A percentile compares a stretch with the other conserved stretches of the same genome.
phyloP scores from a whole-genome alignment of 2,888 invertebrate species.

The Drosophila recens region DNA sequence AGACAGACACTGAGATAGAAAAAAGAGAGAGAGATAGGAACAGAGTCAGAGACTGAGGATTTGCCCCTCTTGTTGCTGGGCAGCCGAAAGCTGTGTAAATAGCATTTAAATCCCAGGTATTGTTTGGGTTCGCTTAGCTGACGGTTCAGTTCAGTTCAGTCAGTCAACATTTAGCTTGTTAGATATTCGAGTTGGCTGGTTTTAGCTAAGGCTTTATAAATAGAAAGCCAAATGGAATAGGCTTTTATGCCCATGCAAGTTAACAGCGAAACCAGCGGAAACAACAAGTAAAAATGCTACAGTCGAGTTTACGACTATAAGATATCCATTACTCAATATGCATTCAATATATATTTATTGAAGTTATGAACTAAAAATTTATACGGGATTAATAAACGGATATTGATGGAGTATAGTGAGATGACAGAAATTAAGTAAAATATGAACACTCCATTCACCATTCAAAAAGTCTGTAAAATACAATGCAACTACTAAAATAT shows the following conservation, averaged over 20 bases:
- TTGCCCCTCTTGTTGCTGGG: conserved; percentile 54
- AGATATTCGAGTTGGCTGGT: conserved; percentile 30
- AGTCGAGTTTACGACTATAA: not conserved
- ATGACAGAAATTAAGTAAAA: no score
- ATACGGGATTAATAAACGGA: no score
- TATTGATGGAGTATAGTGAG: no score
- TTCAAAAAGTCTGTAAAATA: no score
- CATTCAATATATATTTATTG: no score
- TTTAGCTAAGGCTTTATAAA: conserved; percentile 42
- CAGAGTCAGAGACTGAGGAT: conserved; percentile 15
- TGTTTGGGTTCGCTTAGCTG: conserved; percentile 31
- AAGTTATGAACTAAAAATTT: no score
- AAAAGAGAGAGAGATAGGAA: not conserved
- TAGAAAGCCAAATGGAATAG: conserved; percentile 58
- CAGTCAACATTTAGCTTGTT: conserved; percentile 47
- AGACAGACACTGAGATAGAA: not conserved
- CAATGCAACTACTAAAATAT: no score
- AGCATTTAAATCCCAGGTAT: conserved; percentile 74
- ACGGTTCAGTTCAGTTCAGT: conserved; percentile 33
- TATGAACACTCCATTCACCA: no score
- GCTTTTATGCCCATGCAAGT: conserved; percentile 31
- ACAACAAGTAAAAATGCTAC: not conserved
- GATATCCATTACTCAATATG: not conserved
- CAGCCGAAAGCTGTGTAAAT: conserved; percentile 73
- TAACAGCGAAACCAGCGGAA: not conserved